Evolutionary conservation across 2,113 vertebrate genomes (phyloP), one percentile per base, ranked within the genome.

Genomic region (Antennarius striatus): DNA sequence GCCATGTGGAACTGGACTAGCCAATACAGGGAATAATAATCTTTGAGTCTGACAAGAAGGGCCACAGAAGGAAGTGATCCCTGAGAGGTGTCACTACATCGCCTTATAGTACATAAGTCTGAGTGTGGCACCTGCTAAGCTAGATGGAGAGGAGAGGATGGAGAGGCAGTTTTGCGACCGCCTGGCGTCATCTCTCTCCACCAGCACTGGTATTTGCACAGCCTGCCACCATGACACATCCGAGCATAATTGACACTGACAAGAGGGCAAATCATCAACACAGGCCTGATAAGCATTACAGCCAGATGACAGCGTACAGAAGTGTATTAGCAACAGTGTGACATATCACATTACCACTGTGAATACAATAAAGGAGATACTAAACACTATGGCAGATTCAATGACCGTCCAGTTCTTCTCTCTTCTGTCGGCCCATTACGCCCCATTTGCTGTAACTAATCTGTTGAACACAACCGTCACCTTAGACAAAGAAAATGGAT

Each of bases 281-380:
- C 92, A 85, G 93, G 91, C 93, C 94, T 96, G 96, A 99, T 98
- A 96, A 98, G 96, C 96, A 96, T 98, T 96, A 94, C 95, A 93
- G 92, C 94, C 93, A 96, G 93, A 98, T 96, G 96, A 97, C 98
- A 98, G 96, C 94, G 91, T 93, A 94, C 96, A 95, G 95, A 96
- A 93, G 92, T 94, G 91, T 94, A 93, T 95, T 94, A 94, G 92
- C 92, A 89, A 91, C 92, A 92, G 88, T 92, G 92, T 95, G 94
- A 97, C 96, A 96, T 96, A 98, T 98, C 94, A 90, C 94, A 98
- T 99, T 97, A 98, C 96, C 91, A 93, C 94, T 94, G 94, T 94
- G 95, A 96, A 97, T 96, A 96, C 93, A 98, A 98, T 98, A 96
- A 96, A 96, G 93, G 94, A 93, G 94, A 95, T 92, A 93, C 94